Base-by-base conservation (phyloP, 2,113 vertebrate genomes). In the Heliornis fulica region DNA sequence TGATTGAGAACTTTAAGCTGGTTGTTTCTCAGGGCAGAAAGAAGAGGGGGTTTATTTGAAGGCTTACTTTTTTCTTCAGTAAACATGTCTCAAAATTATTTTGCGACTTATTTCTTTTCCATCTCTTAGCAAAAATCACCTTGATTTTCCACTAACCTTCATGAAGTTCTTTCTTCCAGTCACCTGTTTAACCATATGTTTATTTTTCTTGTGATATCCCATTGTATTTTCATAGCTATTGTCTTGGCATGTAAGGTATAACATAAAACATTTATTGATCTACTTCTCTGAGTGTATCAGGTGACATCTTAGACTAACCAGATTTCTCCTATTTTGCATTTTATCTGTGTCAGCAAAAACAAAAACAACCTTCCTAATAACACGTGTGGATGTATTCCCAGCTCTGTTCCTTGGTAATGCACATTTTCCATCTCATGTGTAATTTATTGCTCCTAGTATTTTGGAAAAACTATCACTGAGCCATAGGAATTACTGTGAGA, bases 291-390 rank as follows among this genome's bases (percentile, higher is more conserved):
- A 63, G 56, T 87, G 48, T 53, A 63, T 87, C 89, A 91, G 61
- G 31, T 93, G 81, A 91, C 77, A 89, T 90, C 53, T 91, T 91
- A 93, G n/a, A 17, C 64, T 91, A 93, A 93, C 75, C 89, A 93
- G 54, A 94, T 95, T 94, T 93, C 41, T 91, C 32, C 26, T 95
- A 74, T 64, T 95, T 95, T 95, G 66, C 78, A 89, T 96, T 96
- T 96, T 8, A n/a, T 43, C 71, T 77, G 7, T 91, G 87, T 96
- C 84, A 93, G 87, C 91, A 91, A 90, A 93, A 36, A 0, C 12
- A 63, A 75, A 92, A 74, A 21, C 83, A 90, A 76, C 63, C 78
- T 96, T 85, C 70, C 45, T 57, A 78, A 46, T 38, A 81, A 43
- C 51, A 79, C 13, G 70, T 0, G 0, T 0, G 0, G 22, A 45